Percentiles rank a stretch among this genome's conserved stretches.
phyloP scores from a whole-genome alignment of 2,888 invertebrate species.

The Lasioglossum calceatum region DNA sequence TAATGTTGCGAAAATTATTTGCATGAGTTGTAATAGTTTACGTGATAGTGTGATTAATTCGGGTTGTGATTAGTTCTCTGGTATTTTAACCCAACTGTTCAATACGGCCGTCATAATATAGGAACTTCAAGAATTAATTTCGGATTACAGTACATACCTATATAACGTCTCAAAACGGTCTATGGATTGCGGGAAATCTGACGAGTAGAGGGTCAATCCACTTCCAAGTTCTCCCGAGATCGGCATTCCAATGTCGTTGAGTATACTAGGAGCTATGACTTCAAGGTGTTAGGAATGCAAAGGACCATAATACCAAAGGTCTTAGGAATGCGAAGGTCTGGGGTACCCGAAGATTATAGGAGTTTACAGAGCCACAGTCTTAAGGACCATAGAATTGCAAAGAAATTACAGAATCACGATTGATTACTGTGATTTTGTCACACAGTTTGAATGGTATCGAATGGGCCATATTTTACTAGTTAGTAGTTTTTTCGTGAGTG shows the following conservation, averaged over 20 bases:
- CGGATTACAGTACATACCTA: background rate
- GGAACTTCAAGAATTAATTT: background rate
- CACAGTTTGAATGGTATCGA: too few species aligned
- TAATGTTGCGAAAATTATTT: background rate
- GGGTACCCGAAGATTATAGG: background rate
- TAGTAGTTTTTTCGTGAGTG: too few species aligned
- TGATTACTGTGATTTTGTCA: background rate
- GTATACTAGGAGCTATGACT: too few species aligned
- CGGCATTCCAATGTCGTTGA: too few species aligned
- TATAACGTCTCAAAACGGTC: background rate
- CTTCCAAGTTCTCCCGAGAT: background rate
- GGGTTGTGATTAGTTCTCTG: background rate
- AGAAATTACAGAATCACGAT: background rate
- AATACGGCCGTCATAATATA: background rate
- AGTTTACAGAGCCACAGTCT: background rate
- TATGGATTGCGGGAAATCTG: background rate
- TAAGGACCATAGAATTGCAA: background rate
- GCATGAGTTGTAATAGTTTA: background rate
- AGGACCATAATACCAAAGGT: background rate
- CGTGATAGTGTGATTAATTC: background rate
- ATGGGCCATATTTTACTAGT: too few species aligned
- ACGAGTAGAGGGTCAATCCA: background rate
- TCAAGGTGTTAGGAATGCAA: constrained; percentile 3
- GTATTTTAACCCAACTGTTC: background rate
- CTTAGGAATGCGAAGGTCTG: background rate